phyloP scores from a whole-genome alignment of 2,888 invertebrate species.

The Hololepta plana region DNA sequence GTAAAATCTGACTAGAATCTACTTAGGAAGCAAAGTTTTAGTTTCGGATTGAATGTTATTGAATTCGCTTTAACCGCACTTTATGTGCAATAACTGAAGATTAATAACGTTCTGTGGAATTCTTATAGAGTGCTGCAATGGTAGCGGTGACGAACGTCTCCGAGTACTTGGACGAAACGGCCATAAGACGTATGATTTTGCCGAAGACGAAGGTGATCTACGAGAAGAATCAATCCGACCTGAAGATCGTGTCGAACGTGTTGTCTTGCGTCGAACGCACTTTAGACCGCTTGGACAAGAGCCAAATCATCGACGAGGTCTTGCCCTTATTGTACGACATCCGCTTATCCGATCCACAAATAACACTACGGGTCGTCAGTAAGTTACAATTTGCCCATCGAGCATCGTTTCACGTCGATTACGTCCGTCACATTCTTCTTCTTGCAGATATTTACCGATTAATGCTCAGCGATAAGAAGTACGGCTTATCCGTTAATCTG shows the following conservation, averaged over 20 bases:
- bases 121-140: constrained; percentile 63
- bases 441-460: constrained; percentile 76
- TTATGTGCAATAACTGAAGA: no score
- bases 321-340: constrained; percentile 77
- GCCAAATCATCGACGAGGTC: constrained; percentile 78
- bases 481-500: constrained; percentile 73
- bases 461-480: constrained; percentile 79
- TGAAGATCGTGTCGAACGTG: constrained; percentile 63
- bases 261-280: constrained; percentile 66
- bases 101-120: no score
- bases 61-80: no score
- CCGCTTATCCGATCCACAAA: constrained; percentile 72
- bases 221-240: constrained; percentile 61
- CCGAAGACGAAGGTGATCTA: constrained; percentile 67
- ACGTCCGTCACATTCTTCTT: no score
- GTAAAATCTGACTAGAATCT: no score
- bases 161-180: constrained; percentile 66
- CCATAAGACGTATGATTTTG: constrained; percentile 61
- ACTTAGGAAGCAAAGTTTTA: no score
- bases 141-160: constrained; percentile 73
- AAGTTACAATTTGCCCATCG: constrained; percentile 34
- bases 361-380: constrained; percentile 83
- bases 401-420: no score
- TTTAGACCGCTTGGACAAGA: constrained; percentile 66
- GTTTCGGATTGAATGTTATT: no score